These are phyloP conservation scores for Geodia barretti DNA, from an alignment of 37 sponge, comb jelly and placozoan genomes.

Conservation along the genomic window DNA sequence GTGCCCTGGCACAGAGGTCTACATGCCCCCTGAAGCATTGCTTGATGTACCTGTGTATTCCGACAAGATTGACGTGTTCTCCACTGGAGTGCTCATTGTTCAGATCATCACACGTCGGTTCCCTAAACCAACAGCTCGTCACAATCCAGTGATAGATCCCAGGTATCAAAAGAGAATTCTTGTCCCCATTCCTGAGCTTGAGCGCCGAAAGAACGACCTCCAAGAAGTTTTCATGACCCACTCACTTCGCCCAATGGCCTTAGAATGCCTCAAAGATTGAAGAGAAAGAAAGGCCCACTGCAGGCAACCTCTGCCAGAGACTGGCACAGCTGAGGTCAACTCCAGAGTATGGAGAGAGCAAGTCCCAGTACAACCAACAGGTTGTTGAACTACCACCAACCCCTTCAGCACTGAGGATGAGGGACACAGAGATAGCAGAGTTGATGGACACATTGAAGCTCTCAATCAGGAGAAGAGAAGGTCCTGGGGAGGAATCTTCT, in stretches of 20 bases:
- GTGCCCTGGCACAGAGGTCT: conserved; percentile 43
- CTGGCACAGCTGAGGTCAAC: conserved; percentile 8
- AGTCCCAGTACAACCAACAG: no score
- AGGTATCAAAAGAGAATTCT: no score
- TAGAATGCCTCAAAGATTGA: conserved; percentile 44
- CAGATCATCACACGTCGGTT: conserved; percentile 47
- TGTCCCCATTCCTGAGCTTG: conserved; percentile 41
- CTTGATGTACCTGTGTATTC: conserved; percentile 41
- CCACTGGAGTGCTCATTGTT: conserved; percentile 36
- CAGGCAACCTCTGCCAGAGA: conserved; percentile 20
- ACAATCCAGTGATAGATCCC: no score
- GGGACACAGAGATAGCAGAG: no score
- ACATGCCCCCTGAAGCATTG: conserved; percentile 62
- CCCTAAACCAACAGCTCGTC: conserved; percentile 41
- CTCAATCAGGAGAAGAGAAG: no score
- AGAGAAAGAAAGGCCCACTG: conserved; percentile 26
- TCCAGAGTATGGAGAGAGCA: conserved; percentile 20
- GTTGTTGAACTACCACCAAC: no score
- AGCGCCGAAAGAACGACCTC: conserved; percentile 38
- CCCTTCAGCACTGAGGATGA: no score
- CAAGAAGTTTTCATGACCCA: conserved; percentile 12
- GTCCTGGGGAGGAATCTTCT: no score
- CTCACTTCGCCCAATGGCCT: conserved; percentile 12
- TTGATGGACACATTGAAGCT: no score
- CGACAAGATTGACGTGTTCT: conserved; percentile 52